These are phyloP conservation scores for Sphaerolaimus hirsutus DNA, from an alignment of 2,888 invertebrate genomes.

Conservation along the genomic window DNA sequence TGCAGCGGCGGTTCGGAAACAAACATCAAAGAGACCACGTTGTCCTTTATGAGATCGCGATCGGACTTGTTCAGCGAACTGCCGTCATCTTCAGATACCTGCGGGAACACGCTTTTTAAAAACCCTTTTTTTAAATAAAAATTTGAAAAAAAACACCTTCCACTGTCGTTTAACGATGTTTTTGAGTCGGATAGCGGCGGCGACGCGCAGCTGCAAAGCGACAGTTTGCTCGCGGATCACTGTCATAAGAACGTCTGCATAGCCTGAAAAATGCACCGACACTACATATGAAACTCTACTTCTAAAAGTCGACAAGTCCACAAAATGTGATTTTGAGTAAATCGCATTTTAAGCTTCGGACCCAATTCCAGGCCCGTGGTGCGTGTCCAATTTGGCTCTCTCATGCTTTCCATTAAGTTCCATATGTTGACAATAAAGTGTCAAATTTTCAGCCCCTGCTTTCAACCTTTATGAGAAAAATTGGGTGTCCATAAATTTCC, in stretches of 20 bases:
- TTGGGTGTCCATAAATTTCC: too few species aligned
- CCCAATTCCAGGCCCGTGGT: too few species aligned
- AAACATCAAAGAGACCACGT: conserved; percentile 73
- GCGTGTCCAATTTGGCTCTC: too few species aligned
- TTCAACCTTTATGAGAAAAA: too few species aligned
- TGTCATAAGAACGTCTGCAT: conserved; percentile 56
- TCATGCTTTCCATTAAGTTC: too few species aligned
- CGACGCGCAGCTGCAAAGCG: conserved; percentile 55
- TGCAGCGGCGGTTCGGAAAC: conserved; percentile 52
- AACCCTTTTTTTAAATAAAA: not conserved
- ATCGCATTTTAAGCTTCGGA: too few species aligned
- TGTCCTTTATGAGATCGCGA: conserved; percentile 44
- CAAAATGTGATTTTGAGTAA: too few species aligned
- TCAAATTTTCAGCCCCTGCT: too few species aligned
- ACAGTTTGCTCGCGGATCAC: conserved; percentile 49
- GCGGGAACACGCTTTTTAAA: not conserved
- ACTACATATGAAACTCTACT: too few species aligned
- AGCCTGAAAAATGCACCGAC: conserved; percentile 26
- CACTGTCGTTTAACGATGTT: conserved; percentile 89
- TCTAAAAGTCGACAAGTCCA: too few species aligned
- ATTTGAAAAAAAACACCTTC: conserved; percentile 27
- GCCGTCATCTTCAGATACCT: not conserved
- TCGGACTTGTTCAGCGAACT: conserved; percentile 19
- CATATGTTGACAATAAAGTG: too few species aligned
- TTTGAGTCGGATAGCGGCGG: conserved; percentile 79